Base-by-base conservation (phyloP, 23 tunicate species). In the Phallusia fumigata region DNA sequence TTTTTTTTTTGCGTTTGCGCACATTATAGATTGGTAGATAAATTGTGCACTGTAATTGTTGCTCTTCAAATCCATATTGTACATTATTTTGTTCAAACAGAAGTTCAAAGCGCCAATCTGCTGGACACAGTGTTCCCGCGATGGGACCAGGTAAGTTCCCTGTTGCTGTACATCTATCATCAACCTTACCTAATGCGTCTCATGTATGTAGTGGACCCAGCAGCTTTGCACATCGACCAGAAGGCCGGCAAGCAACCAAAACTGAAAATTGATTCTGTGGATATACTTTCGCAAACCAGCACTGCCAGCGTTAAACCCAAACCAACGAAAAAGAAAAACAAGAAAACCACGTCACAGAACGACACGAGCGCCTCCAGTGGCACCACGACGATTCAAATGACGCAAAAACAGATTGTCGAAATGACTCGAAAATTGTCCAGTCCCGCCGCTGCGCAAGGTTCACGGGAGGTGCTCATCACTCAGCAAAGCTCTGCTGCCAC, bases 391-490 rank as follows among this genome's bases (percentile, higher is more conserved):
- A 87, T 87, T 1, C 91, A 87, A 76, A 58, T 87, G 50, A 81
- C 91, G 35, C 91, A 87, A 47, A 81, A 87, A 76, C 91, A 87
- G 64, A 31, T 87, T 47, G 22, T 81, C 21, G 91, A 81, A 65
- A 87, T 87, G 80, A 87, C 86, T 6, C 53, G 80, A 35, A 81
- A 64, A 22, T 18, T 87, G 22, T 81, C 65, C 0, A 35, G 74
- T 28, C 30, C 32, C 10, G 47, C 31, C 5, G 13, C 69, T 0
- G 12, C 83, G 32, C 35, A 45, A 11, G 78, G 45, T 65, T 24
- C 65, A 22, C 35, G 78, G 65, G 83, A 85, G 79, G 52, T 78
- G 21, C 22, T 84, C 45, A 65, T 84, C 32, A 76, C 75, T 30
- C 81, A 73, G 18, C 69, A 24, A 3, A 24, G 47, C 47, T 40